Conservation (phyloP, 1,140 invertebrate genomes). For the Cardiocondyla obscurior region DNA sequence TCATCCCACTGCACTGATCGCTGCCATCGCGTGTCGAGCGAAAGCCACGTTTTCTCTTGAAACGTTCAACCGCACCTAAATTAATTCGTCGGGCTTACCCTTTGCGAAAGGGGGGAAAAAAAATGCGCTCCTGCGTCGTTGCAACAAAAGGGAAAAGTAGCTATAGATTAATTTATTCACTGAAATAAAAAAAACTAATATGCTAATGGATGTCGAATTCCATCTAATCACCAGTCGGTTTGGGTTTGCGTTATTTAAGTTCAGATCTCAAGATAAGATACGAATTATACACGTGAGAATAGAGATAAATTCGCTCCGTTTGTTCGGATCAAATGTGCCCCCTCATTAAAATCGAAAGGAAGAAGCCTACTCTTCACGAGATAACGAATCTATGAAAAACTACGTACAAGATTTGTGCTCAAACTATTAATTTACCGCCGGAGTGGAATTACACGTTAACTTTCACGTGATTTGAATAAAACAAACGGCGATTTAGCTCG, state of each 20-base stretch:
- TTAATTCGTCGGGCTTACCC: conserved; percentile 38
- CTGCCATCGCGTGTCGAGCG: conserved; percentile 64
- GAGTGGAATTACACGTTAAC: too few species aligned
- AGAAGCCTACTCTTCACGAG: not conserved
- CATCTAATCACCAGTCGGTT: not conserved
- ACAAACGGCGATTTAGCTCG: not conserved
- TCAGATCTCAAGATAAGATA: not conserved
- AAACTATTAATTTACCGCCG: not conserved
- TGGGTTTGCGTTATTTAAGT: not conserved
- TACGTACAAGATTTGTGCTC: not conserved
- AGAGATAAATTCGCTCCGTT: not conserved
- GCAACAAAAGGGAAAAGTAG: not conserved
- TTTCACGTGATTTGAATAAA: not conserved
- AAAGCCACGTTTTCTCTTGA: not conserved
- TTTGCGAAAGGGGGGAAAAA: not conserved
- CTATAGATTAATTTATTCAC: conserved; percentile 19
- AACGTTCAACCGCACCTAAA: conserved; percentile 56
- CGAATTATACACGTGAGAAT: too few species aligned
- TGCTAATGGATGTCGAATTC: not conserved
- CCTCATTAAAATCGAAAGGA: not conserved
- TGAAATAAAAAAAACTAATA: not conserved
- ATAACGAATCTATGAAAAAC: not conserved
- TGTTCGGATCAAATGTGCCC: not conserved
- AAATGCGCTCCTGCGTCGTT: not conserved
- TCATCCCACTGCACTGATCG: conserved; percentile 52